These are phyloP conservation scores for Cheumatopsyche charites DNA, from an alignment of 1,140 invertebrate species.

Conservation along the genomic window DNA sequence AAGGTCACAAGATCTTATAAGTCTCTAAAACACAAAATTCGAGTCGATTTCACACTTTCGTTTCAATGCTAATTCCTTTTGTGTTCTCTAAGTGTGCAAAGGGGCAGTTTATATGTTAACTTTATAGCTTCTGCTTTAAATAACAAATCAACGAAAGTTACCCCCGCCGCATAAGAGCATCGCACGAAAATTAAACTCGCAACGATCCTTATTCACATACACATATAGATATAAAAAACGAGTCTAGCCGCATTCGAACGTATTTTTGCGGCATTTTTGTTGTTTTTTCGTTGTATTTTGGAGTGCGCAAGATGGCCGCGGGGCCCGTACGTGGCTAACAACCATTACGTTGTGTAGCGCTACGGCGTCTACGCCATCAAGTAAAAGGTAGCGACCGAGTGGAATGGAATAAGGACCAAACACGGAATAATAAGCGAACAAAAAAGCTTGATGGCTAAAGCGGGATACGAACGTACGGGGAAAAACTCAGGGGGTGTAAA, in stretches of 20 bases:
- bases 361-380: conserved; percentile 30
- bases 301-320: conserved; percentile 26
- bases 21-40: conserved; percentile 34
- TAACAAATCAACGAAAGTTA: conserved; percentile 25
- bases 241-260: neutral
- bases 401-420: conserved; percentile 47
- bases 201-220: no score
- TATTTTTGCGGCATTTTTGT: neutral
- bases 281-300: neutral
- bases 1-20: no score
- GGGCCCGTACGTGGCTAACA: conserved; percentile 42
- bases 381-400: conserved; percentile 42
- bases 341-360: conserved; percentile 34
- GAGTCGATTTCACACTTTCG: conserved; percentile 47
- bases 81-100: conserved; percentile 23
- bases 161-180: neutral
- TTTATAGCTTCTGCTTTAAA: conserved; percentile 39
- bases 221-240: neutral
- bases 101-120: conserved; percentile 41
- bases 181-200: neutral
- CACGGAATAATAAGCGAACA: conserved; percentile 47
- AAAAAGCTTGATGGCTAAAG: conserved; percentile 45
- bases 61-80: conserved; percentile 45
- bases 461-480: conserved; percentile 10
- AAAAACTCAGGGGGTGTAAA: neutral